Base-by-base conservation (phyloP, 2,113 vertebrate genomes). In the Psittacula cyanocephala region DNA sequence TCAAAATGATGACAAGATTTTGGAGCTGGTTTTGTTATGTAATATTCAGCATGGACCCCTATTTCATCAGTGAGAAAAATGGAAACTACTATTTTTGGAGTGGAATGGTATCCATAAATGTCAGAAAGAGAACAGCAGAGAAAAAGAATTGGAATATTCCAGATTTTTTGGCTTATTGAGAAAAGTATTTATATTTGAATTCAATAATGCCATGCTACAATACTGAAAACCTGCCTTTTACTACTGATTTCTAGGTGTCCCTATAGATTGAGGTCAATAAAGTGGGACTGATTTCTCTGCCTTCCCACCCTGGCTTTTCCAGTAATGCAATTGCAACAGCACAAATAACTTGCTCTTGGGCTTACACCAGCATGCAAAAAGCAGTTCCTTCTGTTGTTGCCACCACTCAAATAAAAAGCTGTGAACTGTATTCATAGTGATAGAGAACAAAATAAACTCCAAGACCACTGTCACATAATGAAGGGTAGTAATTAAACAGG, bases 61-160 rank as follows among this genome's bases (percentile, higher is more conserved):
- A 17, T 37, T 78, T 68, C 7, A 27, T 41, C 50, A 47, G 81
- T 8, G 12, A 62, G 46, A 49, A 90, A 60, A 78, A 6, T 0
- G 3, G 27, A 88, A 88, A 55, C 13, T 76, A 7, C 11, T 23
- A 14, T 19, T 57, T 83, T 43, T 31, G 50, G 46, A 88, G 70
- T 0, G 44, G 7, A 82, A 57, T 35, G 2, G 41, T 6, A 72
- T 33, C 9, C 7, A 3, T 1, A 25, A 14, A 31, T 31, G 10
- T 39, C 23, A 59, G 62, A 44, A 60, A 68, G 47, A 81, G 5
- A 15, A 89, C 65, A 85, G 31, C 12, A 67, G 86, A 87, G 35
- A 28, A 52, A 37, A 80, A 35, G 72, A 68, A 31, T 2, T 24
- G 57, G 23, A 78, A 44, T 13, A 77, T 23, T 39, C 20, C 55